Evolutionary conservation across 2,113 vertebrate species (phyloP).

Genomic region (Coptodon rendalli): DNA sequence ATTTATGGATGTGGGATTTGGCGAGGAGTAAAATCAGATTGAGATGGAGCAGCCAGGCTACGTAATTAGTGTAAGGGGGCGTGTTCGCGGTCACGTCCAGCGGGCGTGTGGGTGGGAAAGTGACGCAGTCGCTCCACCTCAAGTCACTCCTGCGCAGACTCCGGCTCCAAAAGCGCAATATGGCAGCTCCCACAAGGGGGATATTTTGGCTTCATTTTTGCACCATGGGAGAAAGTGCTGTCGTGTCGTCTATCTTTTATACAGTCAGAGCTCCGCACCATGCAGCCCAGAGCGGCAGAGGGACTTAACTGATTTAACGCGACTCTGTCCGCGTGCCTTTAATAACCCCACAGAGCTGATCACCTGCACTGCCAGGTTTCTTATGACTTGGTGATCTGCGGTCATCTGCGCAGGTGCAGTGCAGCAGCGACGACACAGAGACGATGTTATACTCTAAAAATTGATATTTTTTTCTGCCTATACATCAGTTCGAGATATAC

Average conservation of each 20-base stretch:
- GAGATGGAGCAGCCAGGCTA: too few species aligned
- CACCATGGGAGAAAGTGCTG: background rate
- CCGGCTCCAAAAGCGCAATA: background rate
- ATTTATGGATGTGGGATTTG: too few species aligned
- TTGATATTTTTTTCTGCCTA: background rate
- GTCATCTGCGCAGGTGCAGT: background rate
- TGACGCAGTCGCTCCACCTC: background rate
- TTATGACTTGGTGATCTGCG: background rate
- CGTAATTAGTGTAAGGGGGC: too few species aligned
- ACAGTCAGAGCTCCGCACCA: background rate
- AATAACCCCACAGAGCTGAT: background rate
- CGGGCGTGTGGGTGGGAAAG: background rate
- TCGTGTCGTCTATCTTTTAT: background rate
- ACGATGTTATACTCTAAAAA: background rate
- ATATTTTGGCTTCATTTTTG: background rate
- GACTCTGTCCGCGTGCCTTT: background rate
- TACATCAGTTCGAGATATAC: accelerated
- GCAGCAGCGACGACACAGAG: background rate
- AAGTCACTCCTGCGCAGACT: background rate
- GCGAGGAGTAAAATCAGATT: too few species aligned
- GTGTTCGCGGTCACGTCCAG: background rate
- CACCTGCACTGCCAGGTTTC: background rate
- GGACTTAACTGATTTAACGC: background rate
- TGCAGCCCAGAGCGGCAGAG: background rate
- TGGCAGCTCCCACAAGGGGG: background rate